phyloP scores from a whole-genome alignment of 2,888 invertebrate genomes.

The Troglohyphantes excavatus region DNA sequence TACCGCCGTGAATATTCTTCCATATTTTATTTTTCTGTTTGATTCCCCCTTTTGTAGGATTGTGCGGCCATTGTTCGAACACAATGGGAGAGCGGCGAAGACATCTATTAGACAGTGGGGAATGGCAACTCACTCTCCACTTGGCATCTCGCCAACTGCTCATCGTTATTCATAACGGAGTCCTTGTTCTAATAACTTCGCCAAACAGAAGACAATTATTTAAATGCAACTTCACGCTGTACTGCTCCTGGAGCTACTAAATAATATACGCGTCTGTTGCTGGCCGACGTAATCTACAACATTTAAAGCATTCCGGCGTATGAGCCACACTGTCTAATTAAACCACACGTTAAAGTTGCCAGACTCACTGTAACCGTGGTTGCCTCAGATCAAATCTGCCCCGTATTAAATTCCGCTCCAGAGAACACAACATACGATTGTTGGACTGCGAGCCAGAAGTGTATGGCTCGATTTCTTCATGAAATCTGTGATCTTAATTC shows the following conservation, averaged over 20 bases:
- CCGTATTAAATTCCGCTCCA: constrained; percentile 23
- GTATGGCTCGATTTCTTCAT: background rate
- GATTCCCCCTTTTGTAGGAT: constrained; percentile 56
- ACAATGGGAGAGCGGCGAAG: constrained; percentile 59
- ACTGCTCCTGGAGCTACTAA: constrained; percentile 39
- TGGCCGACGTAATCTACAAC: constrained; percentile 52
- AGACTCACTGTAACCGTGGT: background rate
- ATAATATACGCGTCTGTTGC: constrained; percentile 61
- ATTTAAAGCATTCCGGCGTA: constrained; percentile 62
- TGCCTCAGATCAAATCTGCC: constrained; percentile 35
- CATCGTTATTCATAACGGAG: constrained; percentile 71
- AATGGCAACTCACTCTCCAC: constrained; percentile 30
- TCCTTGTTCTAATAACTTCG: constrained; percentile 72
- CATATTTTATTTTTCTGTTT: constrained; percentile 61
- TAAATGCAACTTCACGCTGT: constrained; percentile 64
- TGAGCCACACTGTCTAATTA: constrained; percentile 59
- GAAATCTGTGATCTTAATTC: background rate
- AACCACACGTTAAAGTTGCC: constrained; percentile 45
- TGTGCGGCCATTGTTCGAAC: constrained; percentile 56
- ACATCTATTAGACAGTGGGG: constrained; percentile 66
- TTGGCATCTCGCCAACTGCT: constrained; percentile 50
- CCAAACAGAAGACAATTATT: constrained; percentile 70
- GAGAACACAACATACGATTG: background rate
- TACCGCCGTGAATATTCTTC: constrained; percentile 66
- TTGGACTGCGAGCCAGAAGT: background rate